phyloP scores from a whole-genome alignment of 2,888 invertebrate species.

The Agonopterix alstromeriana region DNA sequence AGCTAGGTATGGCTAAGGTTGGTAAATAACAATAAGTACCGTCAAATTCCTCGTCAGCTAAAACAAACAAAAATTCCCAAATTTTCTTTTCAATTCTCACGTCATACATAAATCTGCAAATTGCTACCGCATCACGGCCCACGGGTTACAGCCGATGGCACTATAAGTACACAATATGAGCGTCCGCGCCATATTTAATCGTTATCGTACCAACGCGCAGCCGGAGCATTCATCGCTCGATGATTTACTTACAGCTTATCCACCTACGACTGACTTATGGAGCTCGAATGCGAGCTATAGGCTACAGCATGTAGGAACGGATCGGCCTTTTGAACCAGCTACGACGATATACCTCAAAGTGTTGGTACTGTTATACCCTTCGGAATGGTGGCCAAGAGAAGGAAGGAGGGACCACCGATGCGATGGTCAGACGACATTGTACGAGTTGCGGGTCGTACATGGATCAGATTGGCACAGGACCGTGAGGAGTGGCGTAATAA shows the following conservation, averaged over 20 bases:
- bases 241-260: constrained; percentile 70
- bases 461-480: no score
- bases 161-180: constrained; percentile 57
- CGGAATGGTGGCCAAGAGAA: no score
- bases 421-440: no score
- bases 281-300: constrained; percentile 9
- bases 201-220: constrained; percentile 57
- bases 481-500: no score
- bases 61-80: background rate
- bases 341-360: no score
- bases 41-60: background rate
- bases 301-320: no score
- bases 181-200: constrained; percentile 63
- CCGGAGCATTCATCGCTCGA: constrained; percentile 55
- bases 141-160: constrained; percentile 11
- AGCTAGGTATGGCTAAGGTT: background rate
- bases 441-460: no score
- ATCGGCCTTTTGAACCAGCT: no score
- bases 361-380: no score
- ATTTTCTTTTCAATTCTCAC: constrained; percentile 3
- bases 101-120: constrained; percentile 28
- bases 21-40: background rate
- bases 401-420: no score
- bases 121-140: constrained; percentile 26
- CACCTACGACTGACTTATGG: constrained; percentile 58